phyloP scores from a whole-genome alignment of 2,888 invertebrate species.

The Andricus curvator region DNA sequence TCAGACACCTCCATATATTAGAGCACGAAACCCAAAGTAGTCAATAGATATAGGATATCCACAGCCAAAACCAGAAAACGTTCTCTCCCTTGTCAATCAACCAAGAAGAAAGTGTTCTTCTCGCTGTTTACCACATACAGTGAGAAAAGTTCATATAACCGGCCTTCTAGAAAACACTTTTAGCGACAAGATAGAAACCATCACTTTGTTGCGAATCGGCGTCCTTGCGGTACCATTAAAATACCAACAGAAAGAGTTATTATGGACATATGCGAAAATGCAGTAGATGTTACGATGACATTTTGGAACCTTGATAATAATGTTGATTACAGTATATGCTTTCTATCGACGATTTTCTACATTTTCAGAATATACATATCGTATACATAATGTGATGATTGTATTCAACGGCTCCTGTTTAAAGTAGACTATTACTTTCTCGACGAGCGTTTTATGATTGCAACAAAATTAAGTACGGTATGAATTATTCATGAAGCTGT shows the following conservation, averaged over 20 bases:
- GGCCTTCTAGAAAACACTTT: conserved; percentile 22
- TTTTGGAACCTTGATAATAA: neutral
- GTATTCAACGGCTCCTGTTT: conserved; percentile 11
- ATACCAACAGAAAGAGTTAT: neutral
- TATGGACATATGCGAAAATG: neutral
- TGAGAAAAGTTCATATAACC: conserved; percentile 18
- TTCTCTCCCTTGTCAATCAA: conserved; percentile 13
- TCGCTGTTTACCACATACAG: conserved; percentile 1
- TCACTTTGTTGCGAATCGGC: neutral
- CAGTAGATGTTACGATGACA: neutral
- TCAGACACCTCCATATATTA: neutral
- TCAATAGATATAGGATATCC: neutral
- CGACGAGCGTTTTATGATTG: conserved; percentile 16
- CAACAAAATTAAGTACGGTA: conserved; percentile 28
- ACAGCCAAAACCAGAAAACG: neutral
- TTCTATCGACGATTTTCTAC: neutral
- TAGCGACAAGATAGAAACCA: neutral
- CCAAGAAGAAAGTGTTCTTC: conserved; percentile 16
- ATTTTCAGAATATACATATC: neutral
- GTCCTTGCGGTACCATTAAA: neutral
- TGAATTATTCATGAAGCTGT: conserved; percentile 36
- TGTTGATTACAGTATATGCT: neutral
- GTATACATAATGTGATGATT: neutral
- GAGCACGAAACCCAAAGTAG: conserved; percentile 2
- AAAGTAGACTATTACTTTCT: conserved; percentile 32